Base-by-base conservation (phyloP, 2,113 vertebrate genomes). In the Benthochromis sp. region DNA sequence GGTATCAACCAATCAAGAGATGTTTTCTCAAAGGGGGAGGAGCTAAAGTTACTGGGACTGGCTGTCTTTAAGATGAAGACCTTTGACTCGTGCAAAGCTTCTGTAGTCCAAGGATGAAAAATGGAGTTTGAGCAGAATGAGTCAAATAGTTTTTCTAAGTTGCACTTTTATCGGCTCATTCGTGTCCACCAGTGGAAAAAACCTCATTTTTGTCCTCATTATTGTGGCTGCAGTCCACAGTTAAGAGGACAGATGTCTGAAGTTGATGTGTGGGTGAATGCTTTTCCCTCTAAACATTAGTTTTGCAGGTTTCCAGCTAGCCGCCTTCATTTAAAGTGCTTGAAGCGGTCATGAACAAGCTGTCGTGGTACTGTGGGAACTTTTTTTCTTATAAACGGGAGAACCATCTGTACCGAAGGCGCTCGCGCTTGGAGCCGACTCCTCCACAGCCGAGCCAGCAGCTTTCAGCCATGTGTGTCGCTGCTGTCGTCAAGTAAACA, bases 201-300 rank as follows among this genome's bases (percentile, higher is more conserved):
- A 17, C 4, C 2, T 27, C 3, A 24, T 14, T 43, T 69, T 0
- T 71, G n/a, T 71, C 36, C n/a, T 43, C 66, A 17, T 76, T 29
- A 11, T 76, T 2, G 13, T 47, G 43, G 24, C 71, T 50, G 43
- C 71, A 50, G 24, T 47, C 43, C 16, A 3, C 43, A 47, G 16
- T 76, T 19, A 31, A 29, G 43, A 50, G 24, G 43, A 31, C 43
- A 31, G 24, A 76, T 50, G 71, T 47, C 71, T 47, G 43, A 17
- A 29, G 71, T 76, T 76, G 66, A 71, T 76, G 71, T 76, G 69
- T 47, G 69, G 69, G 40, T 47, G 69, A 47, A 76, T 10, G 16
- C 24, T 47, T 76, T 47, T 11, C 21, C 24, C 24, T 76, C 69
- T 29, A 76, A 76, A 76, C 24, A 19, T 50, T 0, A 19, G 43